phyloP scores from a whole-genome alignment of 2,113 vertebrate genomes.

The Sclerurus mexicanus region DNA sequence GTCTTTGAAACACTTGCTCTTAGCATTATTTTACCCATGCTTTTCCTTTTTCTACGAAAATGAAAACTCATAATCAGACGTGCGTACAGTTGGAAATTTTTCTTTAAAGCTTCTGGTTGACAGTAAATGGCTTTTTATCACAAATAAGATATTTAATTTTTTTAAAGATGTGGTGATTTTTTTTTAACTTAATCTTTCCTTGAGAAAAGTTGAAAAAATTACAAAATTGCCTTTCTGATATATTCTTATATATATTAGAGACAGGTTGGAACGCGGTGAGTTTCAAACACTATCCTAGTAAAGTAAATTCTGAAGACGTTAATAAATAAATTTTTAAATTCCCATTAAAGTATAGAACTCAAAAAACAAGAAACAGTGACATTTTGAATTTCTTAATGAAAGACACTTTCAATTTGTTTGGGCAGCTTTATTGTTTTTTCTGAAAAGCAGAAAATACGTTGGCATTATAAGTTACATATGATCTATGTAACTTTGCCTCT shows the following conservation, averaged over 20 bases:
- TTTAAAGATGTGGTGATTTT: accelerated
- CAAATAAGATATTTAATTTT: background rate
- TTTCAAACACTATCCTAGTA: background rate
- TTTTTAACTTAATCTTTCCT: background rate
- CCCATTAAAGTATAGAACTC: background rate
- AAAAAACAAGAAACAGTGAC: background rate
- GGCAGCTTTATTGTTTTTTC: background rate
- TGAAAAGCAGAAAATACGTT: constrained; percentile 22
- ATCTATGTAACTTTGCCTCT: constrained; percentile 39
- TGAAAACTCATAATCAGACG: background rate
- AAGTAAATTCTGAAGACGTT: background rate
- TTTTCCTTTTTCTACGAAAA: background rate
- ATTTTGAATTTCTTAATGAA: background rate
- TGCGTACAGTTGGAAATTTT: background rate
- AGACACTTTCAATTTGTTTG: background rate
- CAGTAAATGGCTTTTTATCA: background rate
- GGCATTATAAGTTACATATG: constrained; percentile 39
- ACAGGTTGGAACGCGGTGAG: background rate
- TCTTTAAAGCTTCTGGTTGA: background rate
- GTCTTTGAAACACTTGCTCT: background rate
- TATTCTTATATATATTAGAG: background rate
- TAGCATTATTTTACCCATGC: background rate
- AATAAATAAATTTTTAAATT: background rate
- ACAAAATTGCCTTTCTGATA: background rate
- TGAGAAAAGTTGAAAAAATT: background rate